phyloP scores from a whole-genome alignment of 2,797 vertebrate genomes.

The Lates japonicus region DNA sequence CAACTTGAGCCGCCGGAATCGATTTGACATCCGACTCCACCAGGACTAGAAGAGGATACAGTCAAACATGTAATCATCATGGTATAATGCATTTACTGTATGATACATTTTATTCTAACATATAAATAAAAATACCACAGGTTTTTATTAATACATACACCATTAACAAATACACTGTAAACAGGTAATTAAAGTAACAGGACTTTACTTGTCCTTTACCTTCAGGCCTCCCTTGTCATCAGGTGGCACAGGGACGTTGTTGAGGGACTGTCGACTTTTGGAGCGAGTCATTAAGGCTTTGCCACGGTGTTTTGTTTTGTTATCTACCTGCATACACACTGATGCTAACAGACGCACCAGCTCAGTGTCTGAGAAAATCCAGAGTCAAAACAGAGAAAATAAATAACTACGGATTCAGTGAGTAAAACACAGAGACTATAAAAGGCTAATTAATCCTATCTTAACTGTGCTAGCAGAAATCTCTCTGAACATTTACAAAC shows the following conservation, averaged over 20 bases:
- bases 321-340: conserved; percentile 96
- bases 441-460: neutral
- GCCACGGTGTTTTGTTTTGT: conserved; percentile 88
- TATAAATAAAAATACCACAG: neutral
- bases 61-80: neutral
- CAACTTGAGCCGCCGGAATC: conserved; percentile 96
- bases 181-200: neutral
- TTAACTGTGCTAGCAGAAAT: neutral
- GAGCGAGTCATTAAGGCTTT: conserved; percentile 81
- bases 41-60: conserved; percentile 88
- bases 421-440: neutral
- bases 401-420: neutral
- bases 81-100: too few species aligned
- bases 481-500: neutral
- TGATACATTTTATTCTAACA: neutral
- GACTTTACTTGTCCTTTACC: conserved; percentile 79
- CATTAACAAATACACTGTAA: neutral
- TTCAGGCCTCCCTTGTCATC: conserved; percentile 96
- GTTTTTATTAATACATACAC: neutral
- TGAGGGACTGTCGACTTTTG: conserved; percentile 89
- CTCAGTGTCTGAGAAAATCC: conserved; percentile 90
- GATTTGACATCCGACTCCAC: conserved; percentile 99
- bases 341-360: conserved; percentile 95
- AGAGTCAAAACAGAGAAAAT: conserved; percentile 18
- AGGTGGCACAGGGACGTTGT: conserved; percentile 87